Percentiles rank a stretch among this genome's conserved stretches.
phyloP scores from a whole-genome alignment of 2,888 invertebrate species.

The Merodon equestris region DNA sequence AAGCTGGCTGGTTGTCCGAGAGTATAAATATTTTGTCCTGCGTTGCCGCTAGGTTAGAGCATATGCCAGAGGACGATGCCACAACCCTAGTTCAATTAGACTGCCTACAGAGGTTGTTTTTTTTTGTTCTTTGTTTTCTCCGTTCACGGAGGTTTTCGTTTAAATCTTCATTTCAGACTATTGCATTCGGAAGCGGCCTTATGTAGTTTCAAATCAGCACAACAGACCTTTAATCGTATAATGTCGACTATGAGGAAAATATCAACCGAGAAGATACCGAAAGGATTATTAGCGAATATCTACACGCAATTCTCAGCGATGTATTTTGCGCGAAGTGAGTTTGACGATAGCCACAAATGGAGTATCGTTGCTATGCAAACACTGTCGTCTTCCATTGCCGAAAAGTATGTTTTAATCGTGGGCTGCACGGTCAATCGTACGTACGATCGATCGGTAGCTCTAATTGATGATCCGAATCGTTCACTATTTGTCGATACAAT shows the following conservation, averaged over 20 bases:
- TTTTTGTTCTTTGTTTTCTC: background rate
- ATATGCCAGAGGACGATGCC: conserved; percentile 80
- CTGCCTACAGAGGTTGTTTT: conserved; percentile 88
- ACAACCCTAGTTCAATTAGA: conserved; percentile 86
- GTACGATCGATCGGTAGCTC: too few species aligned
- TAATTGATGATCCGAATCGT: too few species aligned
- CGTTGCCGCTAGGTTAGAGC: conserved; percentile 84
- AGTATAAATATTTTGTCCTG: conserved; percentile 86
- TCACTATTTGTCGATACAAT: too few species aligned
- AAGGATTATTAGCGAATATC: conserved; percentile 83
- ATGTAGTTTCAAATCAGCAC: conserved; percentile 89
- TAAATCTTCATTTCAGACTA: conserved; percentile 81
- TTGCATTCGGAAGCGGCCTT: conserved; percentile 90
- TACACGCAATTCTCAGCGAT: conserved; percentile 91
- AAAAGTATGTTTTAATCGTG: conserved; percentile 79
- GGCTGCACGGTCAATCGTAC: background rate
- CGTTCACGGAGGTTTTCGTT: conserved; percentile 4
- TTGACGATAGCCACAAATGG: conserved; percentile 89
- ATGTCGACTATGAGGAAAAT: conserved; percentile 80
- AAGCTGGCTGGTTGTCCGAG: conserved; percentile 92
- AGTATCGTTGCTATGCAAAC: conserved; percentile 87
- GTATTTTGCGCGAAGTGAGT: conserved; percentile 91
- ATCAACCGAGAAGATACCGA: conserved; percentile 76
- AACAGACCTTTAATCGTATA: conserved; percentile 84
- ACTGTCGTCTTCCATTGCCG: conserved; percentile 83